Base-by-base conservation (phyloP, 2,797 vertebrate genomes). In the Brachymystax lenok region DNA sequence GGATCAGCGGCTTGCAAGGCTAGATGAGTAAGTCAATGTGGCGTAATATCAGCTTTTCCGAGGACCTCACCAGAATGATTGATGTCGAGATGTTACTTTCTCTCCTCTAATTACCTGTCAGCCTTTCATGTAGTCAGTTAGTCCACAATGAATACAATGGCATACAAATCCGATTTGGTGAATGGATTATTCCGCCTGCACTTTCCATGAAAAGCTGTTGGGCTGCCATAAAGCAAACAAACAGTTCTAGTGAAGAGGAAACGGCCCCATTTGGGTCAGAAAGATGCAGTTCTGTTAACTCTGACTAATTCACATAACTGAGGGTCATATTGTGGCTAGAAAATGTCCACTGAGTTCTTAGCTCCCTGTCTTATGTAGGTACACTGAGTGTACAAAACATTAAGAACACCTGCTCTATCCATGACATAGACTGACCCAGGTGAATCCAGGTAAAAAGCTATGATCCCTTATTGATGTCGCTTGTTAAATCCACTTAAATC, bases 61-160 rank as follows among this genome's bases (percentile, higher is more conserved):
- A 40, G 40, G 40, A 40, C 40, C 46, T 33, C 50, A 52, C 2
- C n/a, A 61, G 56, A 14, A 16, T 13, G 71, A 79, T 56, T 67
- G 50, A 76, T 84, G 74, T 68, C 66, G 46, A 76, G 33, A 68
- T 71, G 40, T 52, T 12, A 28, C 16, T 54, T 19, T 59, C 50
- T 50, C n/a, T 52, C 14, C 27, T 64, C 46, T 73, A 50, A 76
- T 79, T n/a, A 68, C 78, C 71, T 74, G 46, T 79, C 66, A 76
- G 72, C 16, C n/a, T 46, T 74, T 76, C 33, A 69, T 12, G 17
- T 27, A 54, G 17, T 3, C 51, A 72, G 28, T 70, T 28, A 46
- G 75, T 66, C 54, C 14, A 69, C 0, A 73, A 28, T 69, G 17
- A 76, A 81, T 51, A 21, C 59, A 71, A 19, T 52, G 66, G 71